Evolutionary conservation across 2,888 invertebrate genomes (phyloP).

Genomic region (Coleophora flavipennella): DNA sequence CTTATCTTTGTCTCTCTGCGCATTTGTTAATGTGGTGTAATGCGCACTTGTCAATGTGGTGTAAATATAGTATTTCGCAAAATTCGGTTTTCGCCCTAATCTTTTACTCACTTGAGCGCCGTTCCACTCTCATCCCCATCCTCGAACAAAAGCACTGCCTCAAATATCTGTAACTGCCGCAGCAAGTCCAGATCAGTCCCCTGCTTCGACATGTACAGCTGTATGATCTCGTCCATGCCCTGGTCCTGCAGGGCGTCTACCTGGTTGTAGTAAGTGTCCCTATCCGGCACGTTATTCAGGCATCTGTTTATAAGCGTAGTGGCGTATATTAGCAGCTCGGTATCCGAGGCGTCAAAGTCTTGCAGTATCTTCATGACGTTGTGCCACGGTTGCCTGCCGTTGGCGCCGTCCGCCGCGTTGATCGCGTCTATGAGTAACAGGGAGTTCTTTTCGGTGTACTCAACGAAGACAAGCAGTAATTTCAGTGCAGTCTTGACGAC

Average conservation of each 20-base stretch:
- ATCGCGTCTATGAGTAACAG: constrained; percentile 93
- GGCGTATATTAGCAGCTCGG: constrained; percentile 95
- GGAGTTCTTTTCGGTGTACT: constrained; percentile 97
- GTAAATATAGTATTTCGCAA: no score
- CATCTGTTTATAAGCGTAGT: constrained; percentile 97
- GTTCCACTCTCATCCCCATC: constrained; percentile 79
- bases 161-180: constrained; percentile 95
- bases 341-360: constrained; percentile 96
- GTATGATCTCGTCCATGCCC: constrained; percentile 89
- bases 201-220: constrained; percentile 91
- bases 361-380: constrained; percentile 87
- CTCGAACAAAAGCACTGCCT: constrained; percentile 91
- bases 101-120: constrained; percentile 72
- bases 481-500: constrained; percentile 99
- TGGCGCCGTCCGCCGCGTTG: constrained; percentile 81
- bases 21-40: no score
- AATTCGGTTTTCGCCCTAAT: no score
- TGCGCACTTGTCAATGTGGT: no score
- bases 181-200: constrained; percentile 94
- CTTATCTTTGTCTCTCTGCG: no score
- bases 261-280: constrained; percentile 98
- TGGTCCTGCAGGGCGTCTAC: constrained; percentile 96
- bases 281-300: constrained; percentile 92
- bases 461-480: constrained; percentile 96
- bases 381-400: constrained; percentile 80